Percentiles rank a stretch among this genome's conserved stretches.
These are phyloP conservation scores for Tauraco erythrolophus DNA, from an alignment of 2,113 vertebrate genomes.

Conservation along the genomic window DNA sequence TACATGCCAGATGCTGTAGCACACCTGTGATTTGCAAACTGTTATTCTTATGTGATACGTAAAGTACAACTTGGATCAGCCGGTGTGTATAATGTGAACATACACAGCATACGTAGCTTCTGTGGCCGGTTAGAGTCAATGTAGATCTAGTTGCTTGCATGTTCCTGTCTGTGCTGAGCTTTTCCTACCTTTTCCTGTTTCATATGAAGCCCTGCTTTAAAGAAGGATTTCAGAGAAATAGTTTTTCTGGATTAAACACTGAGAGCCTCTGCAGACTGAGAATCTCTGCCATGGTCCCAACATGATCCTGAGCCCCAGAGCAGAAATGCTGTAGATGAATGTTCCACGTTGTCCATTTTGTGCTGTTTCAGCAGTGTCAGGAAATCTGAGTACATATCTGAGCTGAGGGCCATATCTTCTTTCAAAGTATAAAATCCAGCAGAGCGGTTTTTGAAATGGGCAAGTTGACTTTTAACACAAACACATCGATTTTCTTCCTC, in stretches of 20 bases:
- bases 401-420: neutral
- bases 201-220: neutral
- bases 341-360: rapidly evolving
- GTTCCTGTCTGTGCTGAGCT: neutral
- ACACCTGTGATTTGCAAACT: neutral
- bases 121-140: neutral
- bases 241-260: neutral
- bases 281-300: rapidly evolving
- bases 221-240: neutral
- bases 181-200: neutral
- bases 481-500: neutral
- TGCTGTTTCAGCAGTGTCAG: neutral
- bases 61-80: neutral
- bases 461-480: neutral
- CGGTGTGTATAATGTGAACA: neutral
- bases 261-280: neutral
- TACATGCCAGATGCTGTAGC: neutral
- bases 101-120: neutral
- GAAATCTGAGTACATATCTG: neutral
- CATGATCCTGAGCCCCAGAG: neutral
- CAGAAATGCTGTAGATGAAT: neutral
- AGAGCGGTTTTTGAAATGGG: neutral
- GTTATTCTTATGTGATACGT: rapidly evolving
- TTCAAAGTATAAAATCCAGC: neutral
- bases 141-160: neutral